Percentiles rank a stretch among this genome's conserved stretches.
phyloP scores from a whole-genome alignment of 2,797 vertebrate species.

The Cynopterus sphinx region DNA sequence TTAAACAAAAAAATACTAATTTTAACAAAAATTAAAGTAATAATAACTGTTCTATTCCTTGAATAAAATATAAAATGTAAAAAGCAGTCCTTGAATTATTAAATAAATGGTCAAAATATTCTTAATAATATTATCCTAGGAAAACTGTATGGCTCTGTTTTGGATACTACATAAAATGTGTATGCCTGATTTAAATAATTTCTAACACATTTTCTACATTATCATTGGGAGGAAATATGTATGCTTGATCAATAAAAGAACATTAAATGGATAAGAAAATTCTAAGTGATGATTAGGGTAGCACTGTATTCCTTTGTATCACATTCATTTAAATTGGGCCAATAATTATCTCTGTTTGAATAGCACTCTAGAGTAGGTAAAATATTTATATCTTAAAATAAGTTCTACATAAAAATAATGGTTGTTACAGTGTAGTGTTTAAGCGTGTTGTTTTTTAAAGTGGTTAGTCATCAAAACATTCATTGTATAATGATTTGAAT shows the following conservation, averaged over 20 bases:
- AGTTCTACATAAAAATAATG: not conserved
- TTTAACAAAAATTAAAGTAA: not conserved
- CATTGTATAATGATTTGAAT: not conserved
- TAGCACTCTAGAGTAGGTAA: not conserved
- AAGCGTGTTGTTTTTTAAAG: not conserved
- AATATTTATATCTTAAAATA: not conserved
- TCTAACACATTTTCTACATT: not conserved
- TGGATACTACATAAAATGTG: not conserved
- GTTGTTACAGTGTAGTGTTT: not conserved
- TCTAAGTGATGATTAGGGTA: not conserved
- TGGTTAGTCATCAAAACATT: not conserved
- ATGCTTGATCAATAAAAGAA: not conserved
- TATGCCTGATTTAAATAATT: not conserved
- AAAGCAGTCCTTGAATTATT: not conserved
- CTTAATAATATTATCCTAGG: not conserved
- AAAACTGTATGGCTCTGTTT: not conserved
- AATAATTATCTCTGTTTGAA: not conserved
- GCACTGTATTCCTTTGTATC: not conserved
- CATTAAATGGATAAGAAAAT: not conserved
- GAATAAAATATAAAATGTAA: not conserved
- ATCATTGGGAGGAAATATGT: not conserved
- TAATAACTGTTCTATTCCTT: not conserved
- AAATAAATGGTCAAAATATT: not conserved
- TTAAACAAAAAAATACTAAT: not conserved
- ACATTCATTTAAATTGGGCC: not conserved